phyloP scores from a whole-genome alignment of 2,113 vertebrate species.

The Oriolus oriolus region DNA sequence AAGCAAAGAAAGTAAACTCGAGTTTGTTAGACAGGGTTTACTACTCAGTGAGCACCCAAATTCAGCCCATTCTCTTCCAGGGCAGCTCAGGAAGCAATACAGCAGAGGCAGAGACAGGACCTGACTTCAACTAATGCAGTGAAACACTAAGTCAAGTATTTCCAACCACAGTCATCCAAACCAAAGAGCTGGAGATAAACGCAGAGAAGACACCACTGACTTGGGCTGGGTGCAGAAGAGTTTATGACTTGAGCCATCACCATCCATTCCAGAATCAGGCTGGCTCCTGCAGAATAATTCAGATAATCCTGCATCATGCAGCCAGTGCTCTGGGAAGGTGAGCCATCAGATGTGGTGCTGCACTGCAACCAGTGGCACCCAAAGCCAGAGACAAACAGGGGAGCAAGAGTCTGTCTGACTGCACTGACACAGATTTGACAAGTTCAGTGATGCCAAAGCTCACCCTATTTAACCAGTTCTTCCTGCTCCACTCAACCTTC shows the following conservation, averaged over 20 bases:
- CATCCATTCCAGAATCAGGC: neutral
- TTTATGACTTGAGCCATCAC: neutral
- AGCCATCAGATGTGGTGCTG: neutral
- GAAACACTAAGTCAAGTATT: neutral
- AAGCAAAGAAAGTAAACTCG: neutral
- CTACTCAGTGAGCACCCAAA: neutral
- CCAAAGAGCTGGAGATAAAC: neutral
- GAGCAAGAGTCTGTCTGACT: neutral
- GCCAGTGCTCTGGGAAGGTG: fast-evolving
- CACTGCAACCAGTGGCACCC: neutral
- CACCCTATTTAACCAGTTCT: neutral
- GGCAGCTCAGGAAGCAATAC: neutral
- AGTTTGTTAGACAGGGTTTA: neutral
- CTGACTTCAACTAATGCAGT: neutral
- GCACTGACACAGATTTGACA: neutral
- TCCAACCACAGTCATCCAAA: neutral
- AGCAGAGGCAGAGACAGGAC: neutral
- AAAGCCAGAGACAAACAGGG: neutral
- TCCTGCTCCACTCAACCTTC: neutral
- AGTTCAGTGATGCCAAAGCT: neutral
- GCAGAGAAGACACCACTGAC: neutral
- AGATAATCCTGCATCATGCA: neutral
- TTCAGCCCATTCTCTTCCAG: neutral
- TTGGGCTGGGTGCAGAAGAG: neutral
- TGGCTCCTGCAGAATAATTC: neutral